Percentiles rank a stretch among this genome's conserved stretches.
phyloP scores from a whole-genome alignment of 2,113 vertebrate genomes.

The Riparia riparia region DNA sequence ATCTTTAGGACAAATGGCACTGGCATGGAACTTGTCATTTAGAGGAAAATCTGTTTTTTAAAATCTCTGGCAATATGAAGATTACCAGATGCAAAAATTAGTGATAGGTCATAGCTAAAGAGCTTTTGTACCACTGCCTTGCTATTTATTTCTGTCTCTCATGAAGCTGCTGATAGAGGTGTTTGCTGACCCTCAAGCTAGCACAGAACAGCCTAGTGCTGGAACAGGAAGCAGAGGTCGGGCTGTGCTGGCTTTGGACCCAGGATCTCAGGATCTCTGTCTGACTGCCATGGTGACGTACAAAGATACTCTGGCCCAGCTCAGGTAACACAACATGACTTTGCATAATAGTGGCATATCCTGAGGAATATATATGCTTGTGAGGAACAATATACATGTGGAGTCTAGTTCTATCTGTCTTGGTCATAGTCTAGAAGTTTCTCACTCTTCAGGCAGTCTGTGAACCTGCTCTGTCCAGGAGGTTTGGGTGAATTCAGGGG shows the following conservation, averaged over 20 bases:
- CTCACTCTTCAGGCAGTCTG: background rate
- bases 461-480: background rate
- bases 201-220: slow-evolving; percentile 26
- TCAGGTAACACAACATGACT: background rate
- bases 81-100: background rate
- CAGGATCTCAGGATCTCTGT: background rate
- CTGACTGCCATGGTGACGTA: slow-evolving; percentile 3
- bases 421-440: background rate
- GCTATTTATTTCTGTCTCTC: background rate
- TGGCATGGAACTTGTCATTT: background rate
- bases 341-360: background rate
- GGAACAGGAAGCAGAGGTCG: background rate
- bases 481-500: background rate
- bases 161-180: background rate
- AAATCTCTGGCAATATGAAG: background rate
- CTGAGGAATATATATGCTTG: background rate
- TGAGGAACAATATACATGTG: background rate
- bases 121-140: background rate
- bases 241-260: background rate
- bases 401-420: background rate
- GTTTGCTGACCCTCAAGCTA: background rate
- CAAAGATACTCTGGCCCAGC: background rate
- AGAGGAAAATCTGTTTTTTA: background rate
- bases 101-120: background rate
- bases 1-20: background rate